A percentile compares a stretch with the other conserved stretches of the same genome.
These are phyloP conservation scores for Piezodorus guildinii DNA, from an alignment of 1,140 invertebrate species.

Conservation along the genomic window DNA sequence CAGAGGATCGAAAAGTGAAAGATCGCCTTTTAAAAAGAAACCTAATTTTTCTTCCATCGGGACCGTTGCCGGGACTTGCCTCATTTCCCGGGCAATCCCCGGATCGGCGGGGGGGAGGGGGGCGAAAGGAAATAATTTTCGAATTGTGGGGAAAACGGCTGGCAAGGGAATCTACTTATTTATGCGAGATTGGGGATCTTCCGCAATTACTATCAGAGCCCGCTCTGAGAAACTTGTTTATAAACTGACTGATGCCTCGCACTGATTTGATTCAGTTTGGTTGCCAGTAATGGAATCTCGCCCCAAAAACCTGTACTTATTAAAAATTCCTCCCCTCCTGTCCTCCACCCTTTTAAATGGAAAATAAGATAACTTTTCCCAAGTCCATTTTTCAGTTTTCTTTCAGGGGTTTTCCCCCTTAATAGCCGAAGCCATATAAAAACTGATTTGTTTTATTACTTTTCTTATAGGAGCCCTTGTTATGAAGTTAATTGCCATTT, in stretches of 20 bases:
- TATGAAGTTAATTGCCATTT: too few species aligned
- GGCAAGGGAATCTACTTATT: conserved; percentile 16
- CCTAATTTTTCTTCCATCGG: conserved; percentile 10
- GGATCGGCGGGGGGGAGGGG: neutral
- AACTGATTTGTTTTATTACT: conserved; percentile 3
- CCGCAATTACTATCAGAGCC: conserved; percentile 17
- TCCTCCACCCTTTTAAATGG: too few species aligned
- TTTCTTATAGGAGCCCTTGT: too few species aligned
- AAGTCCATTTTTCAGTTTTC: neutral
- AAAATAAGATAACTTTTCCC: too few species aligned
- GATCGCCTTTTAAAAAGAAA: neutral
- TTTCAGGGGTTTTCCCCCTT: neutral
- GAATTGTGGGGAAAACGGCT: conserved; percentile 13
- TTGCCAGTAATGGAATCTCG: too few species aligned
- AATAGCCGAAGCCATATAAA: conserved; percentile 14
- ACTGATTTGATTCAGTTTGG: too few species aligned
- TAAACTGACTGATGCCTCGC: too few species aligned
- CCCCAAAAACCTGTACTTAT: too few species aligned
- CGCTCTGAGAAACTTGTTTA: too few species aligned
- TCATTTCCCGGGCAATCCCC: conserved; percentile 6
- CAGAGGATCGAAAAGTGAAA: too few species aligned
- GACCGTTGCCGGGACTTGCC: neutral
- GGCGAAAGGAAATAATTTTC: conserved; percentile 19
- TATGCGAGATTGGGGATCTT: conserved; percentile 21
- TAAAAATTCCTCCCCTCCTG: too few species aligned